Evolutionary conservation across 1,140 invertebrate species (phyloP).

Genomic region (Venturia canescens): DNA sequence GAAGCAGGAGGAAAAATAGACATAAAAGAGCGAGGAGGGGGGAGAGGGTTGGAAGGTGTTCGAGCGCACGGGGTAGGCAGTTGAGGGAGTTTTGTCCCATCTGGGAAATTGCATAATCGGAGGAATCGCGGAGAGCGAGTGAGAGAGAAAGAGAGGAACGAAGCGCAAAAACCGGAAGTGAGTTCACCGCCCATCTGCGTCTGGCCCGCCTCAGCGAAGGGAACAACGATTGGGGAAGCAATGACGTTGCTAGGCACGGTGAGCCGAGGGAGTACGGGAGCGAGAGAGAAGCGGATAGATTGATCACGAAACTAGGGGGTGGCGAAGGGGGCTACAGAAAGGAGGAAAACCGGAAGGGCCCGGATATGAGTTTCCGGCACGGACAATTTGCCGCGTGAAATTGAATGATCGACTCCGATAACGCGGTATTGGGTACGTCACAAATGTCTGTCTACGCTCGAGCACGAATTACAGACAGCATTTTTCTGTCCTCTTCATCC

Average conservation of each 20-base stretch:
- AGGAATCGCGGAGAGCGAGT: constrained; percentile 22
- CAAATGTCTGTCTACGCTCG: constrained; percentile 29
- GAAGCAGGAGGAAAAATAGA: background rate
- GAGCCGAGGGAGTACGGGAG: background rate
- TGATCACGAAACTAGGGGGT: background rate
- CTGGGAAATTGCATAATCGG: constrained; percentile 36
- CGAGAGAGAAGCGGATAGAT: constrained; percentile 19
- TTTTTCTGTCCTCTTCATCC: background rate
- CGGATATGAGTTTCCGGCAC: constrained; percentile 78
- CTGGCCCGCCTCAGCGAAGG: constrained; percentile 36
- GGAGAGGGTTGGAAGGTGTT: background rate
- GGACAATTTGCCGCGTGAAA: constrained; percentile 76
- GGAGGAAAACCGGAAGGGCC: constrained; percentile 72
- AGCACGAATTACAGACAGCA: constrained; percentile 29
- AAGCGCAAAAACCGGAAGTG: constrained; percentile 63
- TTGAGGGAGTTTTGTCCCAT: constrained; percentile 1
- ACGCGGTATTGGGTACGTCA: constrained; percentile 55
- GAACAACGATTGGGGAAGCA: background rate
- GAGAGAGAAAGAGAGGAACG: constrained; percentile 13
- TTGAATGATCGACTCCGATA: constrained; percentile 76
- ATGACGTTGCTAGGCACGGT: background rate
- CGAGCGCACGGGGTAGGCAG: background rate
- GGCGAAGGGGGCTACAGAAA: constrained; percentile 50
- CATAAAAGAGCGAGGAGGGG: background rate
- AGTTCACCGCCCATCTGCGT: constrained; percentile 69